Percentiles rank a stretch among this genome's conserved stretches.
These are phyloP conservation scores for Hermaeophaga mercurialis DNA, from an alignment of 2,888 invertebrate species.

Conservation along the genomic window DNA sequence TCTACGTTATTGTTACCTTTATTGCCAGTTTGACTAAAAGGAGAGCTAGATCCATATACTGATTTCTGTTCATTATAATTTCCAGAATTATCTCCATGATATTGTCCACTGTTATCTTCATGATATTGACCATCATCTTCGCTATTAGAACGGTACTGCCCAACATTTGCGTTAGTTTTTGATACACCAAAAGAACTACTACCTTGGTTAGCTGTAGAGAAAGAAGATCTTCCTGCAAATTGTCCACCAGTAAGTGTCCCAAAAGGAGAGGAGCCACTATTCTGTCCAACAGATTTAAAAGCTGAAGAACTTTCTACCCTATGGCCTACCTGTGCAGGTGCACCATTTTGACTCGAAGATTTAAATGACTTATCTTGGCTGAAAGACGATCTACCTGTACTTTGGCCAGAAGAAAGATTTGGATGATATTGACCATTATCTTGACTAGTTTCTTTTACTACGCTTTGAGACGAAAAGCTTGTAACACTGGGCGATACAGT, in stretches of 20 bases:
- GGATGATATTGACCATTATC: conserved; percentile 3
- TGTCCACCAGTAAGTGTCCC: too few relatives aligned
- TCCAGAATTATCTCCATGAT: neutral
- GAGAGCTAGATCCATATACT: neutral
- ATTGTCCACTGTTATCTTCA: conserved; percentile 1
- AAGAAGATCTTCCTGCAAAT: too few relatives aligned
- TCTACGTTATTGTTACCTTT: too few relatives aligned
- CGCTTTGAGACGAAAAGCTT: too few relatives aligned
- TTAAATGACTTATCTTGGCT: neutral
- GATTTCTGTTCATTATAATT: neutral
- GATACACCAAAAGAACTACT: too few relatives aligned
- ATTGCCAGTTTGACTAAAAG: neutral
- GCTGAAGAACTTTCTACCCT: neutral
- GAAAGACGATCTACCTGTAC: neutral
- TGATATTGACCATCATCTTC: neutral
- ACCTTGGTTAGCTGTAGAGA: too few relatives aligned
- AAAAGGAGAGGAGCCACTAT: too few relatives aligned
- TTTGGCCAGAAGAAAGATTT: neutral
- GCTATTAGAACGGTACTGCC: too few relatives aligned
- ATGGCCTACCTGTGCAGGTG: neutral
- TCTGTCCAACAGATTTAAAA: too few relatives aligned
- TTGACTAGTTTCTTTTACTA: neutral
- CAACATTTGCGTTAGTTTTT: too few relatives aligned
- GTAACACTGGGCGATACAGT: too few relatives aligned
- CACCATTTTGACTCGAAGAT: neutral